Base-by-base conservation (phyloP, 1,140 invertebrate genomes). In the Adoxophyes honmai region DNA sequence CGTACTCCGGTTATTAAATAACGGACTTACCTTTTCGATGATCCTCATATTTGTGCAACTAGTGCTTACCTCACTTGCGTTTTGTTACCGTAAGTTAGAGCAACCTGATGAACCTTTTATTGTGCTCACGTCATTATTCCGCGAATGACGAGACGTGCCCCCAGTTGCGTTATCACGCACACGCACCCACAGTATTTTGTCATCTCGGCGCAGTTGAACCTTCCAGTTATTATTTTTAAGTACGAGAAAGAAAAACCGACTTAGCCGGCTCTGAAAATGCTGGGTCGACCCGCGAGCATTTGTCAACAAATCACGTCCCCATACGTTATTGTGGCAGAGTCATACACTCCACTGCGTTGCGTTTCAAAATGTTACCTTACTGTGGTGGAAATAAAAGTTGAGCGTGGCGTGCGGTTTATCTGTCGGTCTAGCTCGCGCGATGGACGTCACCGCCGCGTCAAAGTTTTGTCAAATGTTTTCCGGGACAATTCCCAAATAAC, bases 281-380 rank as follows among this genome's bases (percentile, higher is more conserved):
- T 60, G 56, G 66, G 42, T 57, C 56, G 59, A 55, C 56, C 44
- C 58, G 64, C 60, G 61, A 67, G 70, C 67, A 75, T 78, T 80
- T 78, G 73, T 75, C 77, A 77, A 69, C 73, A 66, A 77, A 80
- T 80, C 77, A 80, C 73, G 73, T 75, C 60, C 66, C 64, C 64
- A 62, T 73, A 66, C 60, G 61, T 71, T 71, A 68, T 73, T 73
- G 64, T 69, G 70, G 70, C 60, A 35, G 53, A 61, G 55, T 48
- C 57, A 53, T 42, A 59, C 64, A 57, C 58, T 59, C 57, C 54
- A 65, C 58, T 44, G 55, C 62, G 64, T 62, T 64, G 68, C 62
- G 64, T 59, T 60, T 60, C 67, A 62, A 70, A 73, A 67, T 39
- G 64, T 57, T 57, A 69, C 62, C 64, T 54, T 63, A 53, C 14